phyloP scores from a whole-genome alignment of 2,797 vertebrate species.

The Tachyglossus aculeatus region DNA sequence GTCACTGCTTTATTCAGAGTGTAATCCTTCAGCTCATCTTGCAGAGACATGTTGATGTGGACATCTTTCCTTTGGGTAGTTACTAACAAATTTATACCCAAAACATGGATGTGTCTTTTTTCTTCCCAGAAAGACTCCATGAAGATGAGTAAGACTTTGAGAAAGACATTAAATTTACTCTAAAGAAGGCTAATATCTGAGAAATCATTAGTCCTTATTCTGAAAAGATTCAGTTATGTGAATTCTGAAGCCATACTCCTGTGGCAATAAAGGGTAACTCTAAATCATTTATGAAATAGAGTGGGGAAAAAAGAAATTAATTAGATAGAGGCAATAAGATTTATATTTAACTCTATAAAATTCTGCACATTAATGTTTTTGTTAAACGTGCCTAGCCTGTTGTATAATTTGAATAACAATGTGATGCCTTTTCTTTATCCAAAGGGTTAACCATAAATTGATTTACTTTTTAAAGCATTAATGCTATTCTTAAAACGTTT shows the following conservation, averaged over 20 bases:
- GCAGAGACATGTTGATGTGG: too few species aligned
- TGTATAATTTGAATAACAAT: neutral
- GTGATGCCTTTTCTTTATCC: slow-evolving; percentile 1
- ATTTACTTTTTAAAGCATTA: slow-evolving; percentile 4
- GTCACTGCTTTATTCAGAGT: too few species aligned
- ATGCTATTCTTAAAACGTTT: neutral
- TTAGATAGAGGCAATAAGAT: slow-evolving; percentile 18
- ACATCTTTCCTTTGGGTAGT: too few species aligned
- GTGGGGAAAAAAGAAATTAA: slow-evolving; percentile 13
- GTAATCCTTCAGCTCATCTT: too few species aligned
- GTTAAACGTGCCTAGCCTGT: neutral
- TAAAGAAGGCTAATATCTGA: too few species aligned
- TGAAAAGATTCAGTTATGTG: too few species aligned
- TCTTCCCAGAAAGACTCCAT: too few species aligned
- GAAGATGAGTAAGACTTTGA: too few species aligned
- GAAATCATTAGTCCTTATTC: too few species aligned
- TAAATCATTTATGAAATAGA: slow-evolving; percentile 15
- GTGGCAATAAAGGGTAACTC: neutral
- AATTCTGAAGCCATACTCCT: slow-evolving; percentile 39
- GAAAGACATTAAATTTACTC: too few species aligned
- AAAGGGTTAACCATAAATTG: neutral
- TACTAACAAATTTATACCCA: too few species aligned
- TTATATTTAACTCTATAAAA: neutral
- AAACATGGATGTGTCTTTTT: too few species aligned
- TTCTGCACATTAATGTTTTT: neutral